Evolutionary conservation across 2,113 vertebrate genomes (phyloP).

Genomic region (Sinosuthora webbiana): DNA sequence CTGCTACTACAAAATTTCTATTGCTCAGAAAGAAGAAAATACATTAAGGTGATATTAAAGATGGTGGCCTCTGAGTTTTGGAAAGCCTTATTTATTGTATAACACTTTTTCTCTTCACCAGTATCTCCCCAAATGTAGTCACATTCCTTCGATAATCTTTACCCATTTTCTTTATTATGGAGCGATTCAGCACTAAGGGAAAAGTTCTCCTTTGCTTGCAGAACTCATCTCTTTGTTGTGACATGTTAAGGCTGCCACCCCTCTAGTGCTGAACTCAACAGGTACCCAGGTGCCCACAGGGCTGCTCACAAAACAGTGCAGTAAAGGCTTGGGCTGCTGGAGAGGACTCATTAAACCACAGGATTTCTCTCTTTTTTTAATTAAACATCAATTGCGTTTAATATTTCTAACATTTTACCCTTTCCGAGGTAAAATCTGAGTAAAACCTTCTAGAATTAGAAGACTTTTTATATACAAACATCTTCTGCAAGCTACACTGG

Average conservation of each 20-base stretch:
- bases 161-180: background rate
- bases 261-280: background rate
- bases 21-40: background rate
- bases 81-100: background rate
- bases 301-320: background rate
- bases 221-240: background rate
- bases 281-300: background rate
- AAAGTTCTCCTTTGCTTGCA: background rate
- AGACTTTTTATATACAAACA: background rate
- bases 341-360: background rate
- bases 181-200: background rate
- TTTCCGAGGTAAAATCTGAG: background rate
- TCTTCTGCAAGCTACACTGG: background rate
- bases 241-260: background rate
- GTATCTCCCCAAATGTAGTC: background rate
- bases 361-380: background rate
- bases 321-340: background rate
- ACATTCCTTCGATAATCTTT: background rate
- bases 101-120: background rate
- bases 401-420: background rate
- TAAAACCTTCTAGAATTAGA: background rate
- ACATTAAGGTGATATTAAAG: background rate
- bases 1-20: fast-evolving
- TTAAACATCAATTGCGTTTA: background rate
- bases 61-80: background rate